Percentiles rank a stretch among this genome's conserved stretches.
Conservation (phyloP, 2,888 invertebrate species). For the Apotomis capreana region DNA sequence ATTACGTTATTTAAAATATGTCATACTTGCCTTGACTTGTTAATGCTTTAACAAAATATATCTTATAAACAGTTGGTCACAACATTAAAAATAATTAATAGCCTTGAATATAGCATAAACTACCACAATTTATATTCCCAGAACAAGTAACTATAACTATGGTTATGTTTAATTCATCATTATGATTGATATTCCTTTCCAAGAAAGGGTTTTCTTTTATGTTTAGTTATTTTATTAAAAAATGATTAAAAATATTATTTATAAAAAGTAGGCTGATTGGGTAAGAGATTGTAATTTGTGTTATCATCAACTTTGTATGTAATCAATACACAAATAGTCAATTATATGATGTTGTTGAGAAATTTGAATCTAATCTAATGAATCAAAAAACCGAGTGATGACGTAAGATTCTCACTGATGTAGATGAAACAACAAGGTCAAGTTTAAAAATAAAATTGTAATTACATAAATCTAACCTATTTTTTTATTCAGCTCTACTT, state of each 20-base stretch:
- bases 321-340: conserved; percentile 5
- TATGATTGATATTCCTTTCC: background rate
- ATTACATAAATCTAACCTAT: conserved; percentile 38
- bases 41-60: no score
- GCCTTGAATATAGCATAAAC: background rate
- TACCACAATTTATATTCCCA: background rate
- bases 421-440: conserved; percentile 75
- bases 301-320: conserved; percentile 3
- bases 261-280: background rate
- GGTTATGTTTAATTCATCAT: background rate
- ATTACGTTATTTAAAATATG: no score
- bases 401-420: conserved; percentile 73
- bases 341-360: conserved; percentile 7
- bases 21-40: no score
- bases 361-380: conserved; percentile 28
- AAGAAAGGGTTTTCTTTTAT: background rate
- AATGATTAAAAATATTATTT: background rate
- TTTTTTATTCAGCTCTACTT: conserved; percentile 7
- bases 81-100: background rate
- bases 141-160: conserved; percentile 16
- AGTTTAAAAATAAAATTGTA: conserved; percentile 68
- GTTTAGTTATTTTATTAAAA: background rate
- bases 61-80: background rate
- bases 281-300: background rate
- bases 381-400: conserved; percentile 52